Conservation (phyloP, 2,113 vertebrate species). For the Colaptes auratus region DNA sequence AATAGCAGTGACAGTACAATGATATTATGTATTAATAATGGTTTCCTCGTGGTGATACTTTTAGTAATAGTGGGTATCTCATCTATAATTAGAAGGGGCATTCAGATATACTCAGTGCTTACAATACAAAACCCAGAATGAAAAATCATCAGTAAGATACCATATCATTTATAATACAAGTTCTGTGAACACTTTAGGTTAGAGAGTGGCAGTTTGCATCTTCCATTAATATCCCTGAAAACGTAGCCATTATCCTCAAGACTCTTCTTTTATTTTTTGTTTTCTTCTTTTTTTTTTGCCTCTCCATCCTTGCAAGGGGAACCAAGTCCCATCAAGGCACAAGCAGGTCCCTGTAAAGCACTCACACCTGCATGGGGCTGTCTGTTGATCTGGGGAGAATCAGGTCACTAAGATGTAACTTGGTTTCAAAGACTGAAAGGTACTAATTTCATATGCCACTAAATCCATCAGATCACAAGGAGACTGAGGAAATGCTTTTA, state of each 20-base stretch:
- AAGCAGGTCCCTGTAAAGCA: neutral
- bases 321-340: accelerated
- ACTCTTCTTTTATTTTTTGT: neutral
- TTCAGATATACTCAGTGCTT: neutral
- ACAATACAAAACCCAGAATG: neutral
- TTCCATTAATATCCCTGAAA: neutral
- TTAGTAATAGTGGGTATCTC: neutral
- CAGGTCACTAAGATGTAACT: slow-evolving; percentile 56
- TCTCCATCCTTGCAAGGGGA: accelerated
- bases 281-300: neutral
- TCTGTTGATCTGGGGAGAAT: slow-evolving; percentile 51
- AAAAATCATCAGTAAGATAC: neutral
- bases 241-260: neutral
- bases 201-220: neutral
- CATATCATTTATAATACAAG: neutral
- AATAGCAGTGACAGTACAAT: neutral
- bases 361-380: neutral
- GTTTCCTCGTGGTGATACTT: neutral
- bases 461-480: slow-evolving; percentile 67
- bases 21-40: neutral
- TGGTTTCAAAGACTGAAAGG: slow-evolving; percentile 66
- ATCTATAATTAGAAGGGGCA: neutral
- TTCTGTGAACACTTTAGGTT: neutral
- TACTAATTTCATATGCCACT: slow-evolving; percentile 70
- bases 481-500: slow-evolving; percentile 68